Base-by-base conservation (phyloP, 2,113 vertebrate species). In the Vimba vimba region DNA sequence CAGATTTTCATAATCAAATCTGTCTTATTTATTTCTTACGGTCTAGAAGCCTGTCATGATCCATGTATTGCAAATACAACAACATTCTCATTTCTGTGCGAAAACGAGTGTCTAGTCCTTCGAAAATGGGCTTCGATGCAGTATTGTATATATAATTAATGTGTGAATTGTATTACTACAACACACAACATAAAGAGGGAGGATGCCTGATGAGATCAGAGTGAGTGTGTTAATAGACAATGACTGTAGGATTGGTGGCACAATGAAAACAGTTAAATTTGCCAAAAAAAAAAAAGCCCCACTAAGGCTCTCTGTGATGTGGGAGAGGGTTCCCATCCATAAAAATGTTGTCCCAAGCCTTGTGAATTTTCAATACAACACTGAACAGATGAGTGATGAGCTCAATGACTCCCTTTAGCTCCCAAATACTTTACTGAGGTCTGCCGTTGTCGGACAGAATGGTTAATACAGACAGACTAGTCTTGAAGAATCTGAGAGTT, bases 1-100 rank as follows among this genome's bases (percentile, higher is more conserved):
- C 71, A 50, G 13, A 45, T 89, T 59, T 82, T 86, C 75, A n/a
- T 69, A 90, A 57, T 57, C 8, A 23, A 57, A 57, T 88, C 79
- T 83, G 60, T 90, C 83, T 88, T 68, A 85, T 90, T 91, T 87
- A 88, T 91, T 91, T 92, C 87, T 88, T 86, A 91, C 91, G 92
- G 90, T 87, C 86, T 92, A 92, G 92, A 88, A 23, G 84, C 87
- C 88, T 91, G 90, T 86, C 91, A 93, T 91, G 88, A 64, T 92
- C 89, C 90, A 89, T 60, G 12, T 68, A 33, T 57, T 82, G 64
- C 47, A 52, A 57, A 71, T 75, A 39, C 57, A 73, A 69, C 36
- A 57, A 27, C 39, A 36, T 10, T 89, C 68, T 91, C 86, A 90
- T 90, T 93, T 91, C 87, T 91, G 86, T 90, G 68, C 89, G 81